Evolutionary conservation across 2,888 invertebrate genomes (phyloP), one percentile per base, ranked within the genome.

Genomic region (Eucriotettix oculatus): DNA sequence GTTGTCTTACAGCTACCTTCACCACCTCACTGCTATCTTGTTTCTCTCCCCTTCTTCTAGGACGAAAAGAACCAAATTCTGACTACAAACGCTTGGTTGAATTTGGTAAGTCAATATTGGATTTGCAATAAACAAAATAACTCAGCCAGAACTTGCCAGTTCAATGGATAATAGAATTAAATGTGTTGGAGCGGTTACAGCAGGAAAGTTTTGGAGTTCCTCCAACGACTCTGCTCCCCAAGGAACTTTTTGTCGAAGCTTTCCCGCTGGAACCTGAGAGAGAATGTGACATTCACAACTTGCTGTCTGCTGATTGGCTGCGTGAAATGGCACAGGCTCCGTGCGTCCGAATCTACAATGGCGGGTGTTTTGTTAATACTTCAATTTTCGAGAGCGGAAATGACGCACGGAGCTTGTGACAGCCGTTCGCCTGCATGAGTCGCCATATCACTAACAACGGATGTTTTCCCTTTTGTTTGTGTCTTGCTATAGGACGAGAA

Each of bases 11-110:
- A n/a, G 52, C 52, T 52, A 16, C 12, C 54, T 54, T 29, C 54
- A 54, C 54, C 54, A 16, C 54, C 54, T 54, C 54, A 44, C 57
- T 40, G 41, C 16, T 57, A 42, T 72, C 53, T 66, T 75, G 76
- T 75, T 75, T 74, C 71, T 76, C 75, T 74, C 74, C 75, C 76
- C 78, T 76, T 83, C 79, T 82, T 85, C 77, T 85, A 97, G 96
- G 96, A 97, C 80, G 97, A 97, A 85, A 97, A 96, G 85, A 95
- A 93, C 81, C 95, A 95, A 85, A 93, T 96, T 79, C 87, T 96
- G 79, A 91, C 93, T 75, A 93, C 94, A 78, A 96, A 95, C 83
- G 90, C 94, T 78, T 96, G 95, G 95, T 86, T 95, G 75, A 91
- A 93, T 81, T 84, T 95, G 91, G 94, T 95, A 86, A 91, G 93